Base-by-base conservation (phyloP, 2,797 vertebrate genomes). In the Microcaecilia unicolor region DNA sequence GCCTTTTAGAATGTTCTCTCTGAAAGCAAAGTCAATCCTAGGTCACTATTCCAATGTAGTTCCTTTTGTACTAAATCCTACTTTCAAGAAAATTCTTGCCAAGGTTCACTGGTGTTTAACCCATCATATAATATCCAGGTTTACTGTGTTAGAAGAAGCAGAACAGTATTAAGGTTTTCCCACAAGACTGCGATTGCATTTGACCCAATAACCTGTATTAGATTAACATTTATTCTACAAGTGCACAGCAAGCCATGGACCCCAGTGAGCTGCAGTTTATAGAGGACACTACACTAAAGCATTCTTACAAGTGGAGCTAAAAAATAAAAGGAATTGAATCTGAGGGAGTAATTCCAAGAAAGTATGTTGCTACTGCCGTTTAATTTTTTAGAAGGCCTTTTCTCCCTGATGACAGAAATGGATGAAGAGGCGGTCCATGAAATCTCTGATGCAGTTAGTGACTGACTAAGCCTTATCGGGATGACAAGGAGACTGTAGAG, bases 211-310 rank as follows among this genome's bases (percentile, higher is more conserved):
- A 83, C 83, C 83, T 84, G 80, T 81, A 83, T 85, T 83, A 85
- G 81, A 84, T 85, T 83, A 83, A 84, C 83, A 83, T 85, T 85
- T 84, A 85, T 82, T 83, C 79, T 79, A 81, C 79, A 83, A 77
- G 68, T 65, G 64, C 76, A 74, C 68, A 76, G 80, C 76, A 70
- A 80, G 76, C 68, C 66, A 70, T 64, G 74, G 66, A 73, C 80
- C 71, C 73, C 61, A 61, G 66, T 71, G 67, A 80, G 79, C 68
- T 66, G 70, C 72, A 68, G 71, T 80, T 82, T 81, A 81, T 80
- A 70, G 72, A 76, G 70, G 72, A 83, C 73, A 76, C 76, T 82
- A 81, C 70, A 73, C 75, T 78, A 81, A n/a, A 81, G 77, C 72
- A 75, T 76, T 83, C 84, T 83, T 83, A 81, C 76, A 83, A 80